These are phyloP conservation scores for Corynorhinus townsendii DNA, from an alignment of 2,113 vertebrate species.

Conservation along the genomic window DNA sequence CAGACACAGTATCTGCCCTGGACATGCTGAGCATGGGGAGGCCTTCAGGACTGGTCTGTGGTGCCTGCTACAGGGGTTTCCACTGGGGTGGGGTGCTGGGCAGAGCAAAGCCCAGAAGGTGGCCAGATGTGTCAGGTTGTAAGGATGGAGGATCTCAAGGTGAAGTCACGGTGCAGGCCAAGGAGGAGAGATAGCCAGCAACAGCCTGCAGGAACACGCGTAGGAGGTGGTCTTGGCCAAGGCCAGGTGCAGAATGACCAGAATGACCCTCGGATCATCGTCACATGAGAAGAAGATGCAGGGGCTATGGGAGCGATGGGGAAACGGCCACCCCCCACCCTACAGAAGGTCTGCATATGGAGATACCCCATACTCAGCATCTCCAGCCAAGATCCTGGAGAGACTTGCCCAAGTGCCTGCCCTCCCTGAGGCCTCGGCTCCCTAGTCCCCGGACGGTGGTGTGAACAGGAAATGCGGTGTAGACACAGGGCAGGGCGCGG, in stretches of 20 bases:
- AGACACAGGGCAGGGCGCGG: neutral
- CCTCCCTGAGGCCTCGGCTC: neutral
- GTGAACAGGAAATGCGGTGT: neutral
- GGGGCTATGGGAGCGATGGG: accelerated
- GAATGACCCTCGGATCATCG: accelerated
- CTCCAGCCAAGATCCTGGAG: accelerated
- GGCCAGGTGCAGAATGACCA: neutral
- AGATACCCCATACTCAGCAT: neutral
- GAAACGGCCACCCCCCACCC: accelerated
- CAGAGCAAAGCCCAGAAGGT: neutral
- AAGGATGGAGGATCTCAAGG: neutral
- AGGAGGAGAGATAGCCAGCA: neutral
- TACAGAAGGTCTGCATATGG: neutral
- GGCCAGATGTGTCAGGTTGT: accelerated
- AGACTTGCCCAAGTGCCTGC: neutral
- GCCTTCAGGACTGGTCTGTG: neutral
- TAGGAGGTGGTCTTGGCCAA: neutral
- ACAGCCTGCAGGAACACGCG: accelerated
- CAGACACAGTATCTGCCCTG: too few relatives aligned
- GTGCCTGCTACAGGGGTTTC: neutral
- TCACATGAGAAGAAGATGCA: accelerated
- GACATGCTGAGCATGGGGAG: accelerated
- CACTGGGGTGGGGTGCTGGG: neutral
- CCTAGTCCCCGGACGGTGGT: neutral
- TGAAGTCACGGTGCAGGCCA: accelerated